Evolutionary conservation across 2,113 vertebrate species (phyloP).

Genomic region (Axis porcinus): DNA sequence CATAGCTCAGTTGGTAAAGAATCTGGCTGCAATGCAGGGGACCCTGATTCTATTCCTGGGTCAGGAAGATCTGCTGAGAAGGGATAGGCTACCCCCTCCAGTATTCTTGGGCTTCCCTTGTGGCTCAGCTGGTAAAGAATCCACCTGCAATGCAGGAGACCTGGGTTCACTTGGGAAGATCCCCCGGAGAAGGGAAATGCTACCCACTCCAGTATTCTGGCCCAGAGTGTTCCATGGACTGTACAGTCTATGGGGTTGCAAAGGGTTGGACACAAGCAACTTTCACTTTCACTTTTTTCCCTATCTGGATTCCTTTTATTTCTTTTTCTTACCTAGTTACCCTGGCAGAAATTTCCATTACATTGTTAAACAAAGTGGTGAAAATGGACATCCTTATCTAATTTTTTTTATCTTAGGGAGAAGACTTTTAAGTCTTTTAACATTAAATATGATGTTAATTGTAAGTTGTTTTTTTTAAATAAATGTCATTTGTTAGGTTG

Average conservation of each 20-base stretch:
- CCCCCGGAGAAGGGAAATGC: not conserved
- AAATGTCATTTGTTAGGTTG: not conserved
- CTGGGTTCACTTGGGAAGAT: not conserved
- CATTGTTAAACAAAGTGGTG: not conserved
- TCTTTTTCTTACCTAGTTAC: not conserved
- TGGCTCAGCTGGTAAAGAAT: not conserved
- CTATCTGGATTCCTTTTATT: not conserved
- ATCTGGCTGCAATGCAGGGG: not conserved
- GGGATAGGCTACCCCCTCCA: not conserved
- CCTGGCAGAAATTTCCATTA: not conserved
- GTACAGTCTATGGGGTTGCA: not conserved
- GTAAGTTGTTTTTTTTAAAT: not conserved
- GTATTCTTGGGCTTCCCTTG: not conserved
- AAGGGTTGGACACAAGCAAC: not conserved
- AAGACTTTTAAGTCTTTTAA: not conserved
- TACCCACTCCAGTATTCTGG: not conserved
- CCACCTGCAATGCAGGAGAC: fast-evolving
- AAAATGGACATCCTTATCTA: not conserved
- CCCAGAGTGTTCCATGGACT: not conserved
- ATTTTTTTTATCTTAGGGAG: not conserved
- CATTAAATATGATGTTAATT: not conserved
- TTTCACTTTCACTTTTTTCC: not conserved
- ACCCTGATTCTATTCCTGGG: not conserved
- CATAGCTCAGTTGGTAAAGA: not conserved
- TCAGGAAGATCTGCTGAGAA: not conserved